phyloP scores from a whole-genome alignment of 2,888 invertebrate genomes.

The Caenorhabditis japonica region DNA sequence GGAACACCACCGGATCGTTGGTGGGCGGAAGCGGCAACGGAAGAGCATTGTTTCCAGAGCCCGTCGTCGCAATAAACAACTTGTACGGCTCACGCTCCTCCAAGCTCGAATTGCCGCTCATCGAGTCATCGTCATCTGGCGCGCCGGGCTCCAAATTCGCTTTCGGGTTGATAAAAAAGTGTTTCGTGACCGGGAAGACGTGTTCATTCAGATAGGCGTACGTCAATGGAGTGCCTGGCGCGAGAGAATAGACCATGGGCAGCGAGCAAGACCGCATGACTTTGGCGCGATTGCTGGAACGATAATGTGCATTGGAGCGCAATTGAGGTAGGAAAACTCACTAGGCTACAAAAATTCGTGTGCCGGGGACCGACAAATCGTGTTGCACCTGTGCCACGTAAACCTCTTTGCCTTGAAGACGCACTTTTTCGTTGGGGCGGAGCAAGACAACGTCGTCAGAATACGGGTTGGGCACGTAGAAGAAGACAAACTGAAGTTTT shows the following conservation, averaged over 20 bases:
- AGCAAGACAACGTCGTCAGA: slow-evolving; percentile 47
- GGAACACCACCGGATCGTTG: slow-evolving; percentile 29
- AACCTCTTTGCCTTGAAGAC: slow-evolving; percentile 25
- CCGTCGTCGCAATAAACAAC: slow-evolving; percentile 1
- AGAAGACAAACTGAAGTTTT: slow-evolving; percentile 53
- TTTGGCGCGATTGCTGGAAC: slow-evolving; percentile 51
- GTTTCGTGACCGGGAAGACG: slow-evolving; percentile 12
- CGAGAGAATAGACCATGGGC: slow-evolving; percentile 49
- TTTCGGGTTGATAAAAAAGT: slow-evolving; percentile 29
- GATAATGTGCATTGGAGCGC: too few relatives aligned
- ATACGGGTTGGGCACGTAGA: slow-evolving; percentile 24
- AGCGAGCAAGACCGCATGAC: slow-evolving; percentile 24
- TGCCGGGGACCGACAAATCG: slow-evolving; percentile 12
- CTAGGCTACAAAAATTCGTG: slow-evolving; percentile 36
- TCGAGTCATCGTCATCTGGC: slow-evolving; percentile 30
- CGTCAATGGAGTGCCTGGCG: slow-evolving; percentile 15
- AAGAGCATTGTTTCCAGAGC: background rate
- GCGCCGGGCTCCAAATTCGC: slow-evolving; percentile 1
- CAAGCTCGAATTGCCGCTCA: slow-evolving; percentile 19
- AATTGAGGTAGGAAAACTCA: slow-evolving; percentile 11
- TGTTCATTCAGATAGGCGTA: slow-evolving; percentile 18
- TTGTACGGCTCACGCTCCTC: slow-evolving; percentile 23
- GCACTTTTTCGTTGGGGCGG: slow-evolving; percentile 38
- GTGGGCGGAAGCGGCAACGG: slow-evolving; percentile 10
- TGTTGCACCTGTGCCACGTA: slow-evolving; percentile 53